These are phyloP conservation scores for Hofmannophila pseudospretella DNA, from an alignment of 2,888 invertebrate species.

Conservation along the genomic window DNA sequence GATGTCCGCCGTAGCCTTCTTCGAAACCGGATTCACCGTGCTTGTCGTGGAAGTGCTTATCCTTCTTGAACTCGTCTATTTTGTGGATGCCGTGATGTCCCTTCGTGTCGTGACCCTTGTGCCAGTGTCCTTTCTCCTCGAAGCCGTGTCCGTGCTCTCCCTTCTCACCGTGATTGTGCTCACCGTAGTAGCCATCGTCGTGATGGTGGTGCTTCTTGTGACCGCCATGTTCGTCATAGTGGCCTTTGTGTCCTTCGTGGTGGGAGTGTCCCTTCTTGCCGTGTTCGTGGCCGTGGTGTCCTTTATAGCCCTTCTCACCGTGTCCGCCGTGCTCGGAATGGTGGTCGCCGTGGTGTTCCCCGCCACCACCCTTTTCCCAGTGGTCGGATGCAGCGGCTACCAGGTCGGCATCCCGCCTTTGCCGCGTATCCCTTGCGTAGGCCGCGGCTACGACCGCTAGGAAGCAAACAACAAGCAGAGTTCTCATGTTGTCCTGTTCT, in stretches of 20 bases:
- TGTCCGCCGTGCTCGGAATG: conserved; percentile 81
- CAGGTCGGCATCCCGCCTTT: conserved; percentile 66
- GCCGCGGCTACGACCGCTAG: conserved; percentile 58
- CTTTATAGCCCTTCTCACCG: conserved; percentile 83
- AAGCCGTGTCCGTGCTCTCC: conserved; percentile 78
- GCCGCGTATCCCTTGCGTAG: conserved; percentile 67
- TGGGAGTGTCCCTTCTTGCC: conserved; percentile 84
- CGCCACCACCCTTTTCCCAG: conserved; percentile 78
- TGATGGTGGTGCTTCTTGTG: conserved; percentile 81
- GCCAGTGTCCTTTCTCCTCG: conserved; percentile 82
- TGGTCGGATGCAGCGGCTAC: conserved; percentile 67
- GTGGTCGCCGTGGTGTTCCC: conserved; percentile 80
- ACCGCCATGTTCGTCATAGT: conserved; percentile 79
- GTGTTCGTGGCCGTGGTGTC: conserved; percentile 80
- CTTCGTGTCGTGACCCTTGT: conserved; percentile 90
- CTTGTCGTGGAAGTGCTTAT: conserved; percentile 92
- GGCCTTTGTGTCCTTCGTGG: conserved; percentile 79
- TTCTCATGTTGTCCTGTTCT: conserved; percentile 53
- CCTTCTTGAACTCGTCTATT: conserved; percentile 90
- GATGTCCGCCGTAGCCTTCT: conserved; percentile 86
- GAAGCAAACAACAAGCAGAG: conserved; percentile 49
- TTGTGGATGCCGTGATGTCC: conserved; percentile 92
- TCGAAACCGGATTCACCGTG: conserved; percentile 89
- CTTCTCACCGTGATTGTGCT: conserved; percentile 81
- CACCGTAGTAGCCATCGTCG: conserved; percentile 81